Evolutionary conservation across 2,888 invertebrate genomes (phyloP), one percentile per base, ranked within the genome.

Genomic region (Atethmia centrago): DNA sequence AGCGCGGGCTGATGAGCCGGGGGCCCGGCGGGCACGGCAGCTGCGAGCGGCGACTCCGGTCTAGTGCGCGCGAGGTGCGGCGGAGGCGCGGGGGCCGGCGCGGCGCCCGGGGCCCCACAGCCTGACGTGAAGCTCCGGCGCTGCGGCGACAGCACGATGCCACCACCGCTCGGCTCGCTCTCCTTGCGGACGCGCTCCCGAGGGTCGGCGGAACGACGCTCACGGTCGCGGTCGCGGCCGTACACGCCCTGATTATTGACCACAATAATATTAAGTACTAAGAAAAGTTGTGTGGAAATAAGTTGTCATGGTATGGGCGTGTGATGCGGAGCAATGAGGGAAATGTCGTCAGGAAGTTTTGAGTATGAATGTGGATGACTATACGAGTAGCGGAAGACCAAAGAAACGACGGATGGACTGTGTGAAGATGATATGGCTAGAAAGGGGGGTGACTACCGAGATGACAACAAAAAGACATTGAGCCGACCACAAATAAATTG

Each of bases 51-150:
- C 74, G 95, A 95, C 69, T 94, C 94, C 31, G 94, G 92, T 9
- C 92, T 96, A 91, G 84, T 97, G 95, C 87, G 98, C 97, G 94
- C 98, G 97, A 93, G 89, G 86, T 92, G 93, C 86, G 93, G 93
- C 53, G 71, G 72, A 40, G 71, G 82, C 86, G 92, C 93, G 81
- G 92, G 91, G 74, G 91, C 89, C 64, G 90, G 88, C 59, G 93
- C 94, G 71, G 95, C 95, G 49, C 97, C 97, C 21, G 97, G 97
- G 72, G 98, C 98, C 86, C 98, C 98, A 94, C 99, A 99, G 73
- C 98, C 98, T 21, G 98, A 98, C 88, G 98, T 98, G 95, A 98
- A 98, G 88, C 98, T 98, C 83, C 98, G 97, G 19, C 98, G 97
- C 93, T 98, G 98, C 68, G 98, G 99, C 85, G 98, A 98, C 88